Evolutionary conservation across 2,113 vertebrate genomes (phyloP).

Genomic region (Phalacrocorax pelagicus): DNA sequence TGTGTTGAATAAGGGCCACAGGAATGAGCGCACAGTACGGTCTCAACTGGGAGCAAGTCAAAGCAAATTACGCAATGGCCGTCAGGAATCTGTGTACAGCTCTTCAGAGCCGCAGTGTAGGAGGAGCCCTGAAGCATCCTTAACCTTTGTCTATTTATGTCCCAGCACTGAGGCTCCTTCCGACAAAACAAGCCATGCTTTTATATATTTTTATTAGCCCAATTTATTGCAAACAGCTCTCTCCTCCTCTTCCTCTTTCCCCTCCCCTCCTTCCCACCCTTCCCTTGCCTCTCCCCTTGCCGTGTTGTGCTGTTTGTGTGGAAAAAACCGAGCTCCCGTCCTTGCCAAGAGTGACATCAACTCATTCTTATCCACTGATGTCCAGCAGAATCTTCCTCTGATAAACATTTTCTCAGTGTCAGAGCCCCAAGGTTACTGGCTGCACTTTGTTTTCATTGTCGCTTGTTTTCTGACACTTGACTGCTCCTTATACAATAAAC

Average conservation of each 20-base stretch:
- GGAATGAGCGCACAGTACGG: background rate
- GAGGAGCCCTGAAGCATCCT: constrained; percentile 37
- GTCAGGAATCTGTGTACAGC: background rate
- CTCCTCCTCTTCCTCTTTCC: constrained; percentile 20
- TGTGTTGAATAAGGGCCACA: constrained; percentile 10
- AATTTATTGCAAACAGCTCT: constrained; percentile 31
- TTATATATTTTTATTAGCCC: constrained; percentile 3
- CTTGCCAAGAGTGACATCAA: constrained; percentile 83
- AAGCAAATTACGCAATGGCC: constrained; percentile 57
- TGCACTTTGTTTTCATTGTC: constrained; percentile 46
- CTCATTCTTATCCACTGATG: constrained; percentile 83
- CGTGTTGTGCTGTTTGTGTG: constrained; percentile 70
- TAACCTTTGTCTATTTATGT: constrained; percentile 46
- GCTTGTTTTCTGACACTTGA: constrained; percentile 35
- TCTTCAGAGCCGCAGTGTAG: background rate
- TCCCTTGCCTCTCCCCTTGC: constrained; percentile 35
- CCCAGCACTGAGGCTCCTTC: constrained; percentile 25
- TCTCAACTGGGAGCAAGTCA: constrained; percentile 39
- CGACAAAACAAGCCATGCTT: constrained; percentile 42
- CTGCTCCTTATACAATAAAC: background rate
- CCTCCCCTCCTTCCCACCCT: constrained; percentile 2
- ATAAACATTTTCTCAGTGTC: constrained; percentile 73
- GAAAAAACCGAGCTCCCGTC: constrained; percentile 13
- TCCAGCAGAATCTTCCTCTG: constrained; percentile 70
- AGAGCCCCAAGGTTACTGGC: constrained; percentile 65